Evolutionary conservation across 2,113 vertebrate species (phyloP), one percentile per base, ranked within the genome.

Genomic region (Arenaria interpres): DNA sequence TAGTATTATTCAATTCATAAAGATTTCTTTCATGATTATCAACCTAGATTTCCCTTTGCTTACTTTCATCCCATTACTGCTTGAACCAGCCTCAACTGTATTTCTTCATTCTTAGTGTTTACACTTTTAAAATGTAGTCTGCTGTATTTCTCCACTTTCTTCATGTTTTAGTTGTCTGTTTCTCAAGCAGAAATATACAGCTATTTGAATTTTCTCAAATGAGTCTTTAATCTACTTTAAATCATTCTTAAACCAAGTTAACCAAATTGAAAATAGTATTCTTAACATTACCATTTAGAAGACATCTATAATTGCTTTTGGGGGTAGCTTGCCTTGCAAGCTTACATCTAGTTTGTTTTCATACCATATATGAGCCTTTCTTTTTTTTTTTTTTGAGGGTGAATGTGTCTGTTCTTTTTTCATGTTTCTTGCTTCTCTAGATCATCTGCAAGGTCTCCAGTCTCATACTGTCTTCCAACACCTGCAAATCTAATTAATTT

Each of bases 401-500:
- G 67, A 78, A 54, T 23, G 28, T 64, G 33, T 86, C 73, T 92
- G 6, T 88, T 92, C 43, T 85, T 94, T 94, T 94, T 69, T 35
- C 19, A 3, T 3, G 1, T 96, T 90, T 80, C 79, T 90, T 73
- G 23, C 48, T 93, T 88, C 88, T 96, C 19, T 94, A 59, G 83
- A 93, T 92, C 64, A 90, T 96, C 83, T 96, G 60, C 86, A 95
- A 68, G 46, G 74, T 95, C 69, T 96, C 89, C 69, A 72, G 72
- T 82, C 84, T 95, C 89, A 72, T 91, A 89, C 80, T 78, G 83
- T 84, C 92, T 92, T 94, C 73, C 30, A 92, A 51, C 92, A 97
- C 92, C 93, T 96, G 93, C 85, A 94, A 79, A 90, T 97, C 79
- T 96, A 96, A 96, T 97, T 96, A 97, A 97, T 96, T 96, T 96